Evolutionary conservation across 2,113 vertebrate species (phyloP).

Genomic region (Ammodytes marinus): DNA sequence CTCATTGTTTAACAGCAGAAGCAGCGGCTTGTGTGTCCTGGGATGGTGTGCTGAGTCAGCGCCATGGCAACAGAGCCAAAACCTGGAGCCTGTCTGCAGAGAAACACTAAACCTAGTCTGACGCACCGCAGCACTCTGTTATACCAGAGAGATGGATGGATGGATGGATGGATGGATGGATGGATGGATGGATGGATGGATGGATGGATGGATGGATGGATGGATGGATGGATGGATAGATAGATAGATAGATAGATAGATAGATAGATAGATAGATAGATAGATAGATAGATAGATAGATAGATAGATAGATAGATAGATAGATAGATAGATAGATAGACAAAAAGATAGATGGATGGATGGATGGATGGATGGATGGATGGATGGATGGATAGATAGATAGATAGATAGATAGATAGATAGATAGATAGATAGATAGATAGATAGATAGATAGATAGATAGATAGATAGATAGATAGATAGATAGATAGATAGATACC

Average conservation of each 20-base stretch:
- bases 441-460: background rate
- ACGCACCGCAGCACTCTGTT: conserved; percentile 23
- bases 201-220: background rate
- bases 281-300: background rate
- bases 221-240: background rate
- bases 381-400: no score
- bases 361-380: background rate
- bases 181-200: background rate
- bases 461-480: background rate
- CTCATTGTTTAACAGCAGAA: conserved; percentile 40
- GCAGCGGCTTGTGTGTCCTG: conserved; percentile 44
- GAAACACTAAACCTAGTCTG: conserved; percentile 64
- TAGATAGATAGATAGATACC: background rate
- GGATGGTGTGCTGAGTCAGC: conserved; percentile 68
- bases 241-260: background rate
- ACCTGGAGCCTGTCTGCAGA: conserved; percentile 77
- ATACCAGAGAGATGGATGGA: background rate
- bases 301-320: conserved; percentile 5
- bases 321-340: background rate
- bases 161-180: background rate
- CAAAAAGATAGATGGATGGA: background rate
- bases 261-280: background rate
- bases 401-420: background rate
- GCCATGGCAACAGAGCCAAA: conserved; percentile 54
- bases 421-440: background rate